Conservation (phyloP, 2,888 invertebrate species). For the Drosophila falleni region DNA sequence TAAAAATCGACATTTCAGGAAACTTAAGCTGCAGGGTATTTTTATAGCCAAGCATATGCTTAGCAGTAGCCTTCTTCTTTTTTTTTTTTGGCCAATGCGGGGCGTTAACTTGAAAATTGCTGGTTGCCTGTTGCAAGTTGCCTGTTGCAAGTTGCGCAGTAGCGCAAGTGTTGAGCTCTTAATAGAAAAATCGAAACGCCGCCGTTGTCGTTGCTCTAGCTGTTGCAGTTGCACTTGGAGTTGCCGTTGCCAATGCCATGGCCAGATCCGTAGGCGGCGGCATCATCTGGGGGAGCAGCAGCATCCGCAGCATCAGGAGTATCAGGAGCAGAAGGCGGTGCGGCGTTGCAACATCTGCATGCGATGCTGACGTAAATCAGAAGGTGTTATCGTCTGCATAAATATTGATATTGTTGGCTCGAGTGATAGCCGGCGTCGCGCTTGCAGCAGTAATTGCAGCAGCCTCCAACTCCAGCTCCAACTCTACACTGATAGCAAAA, state of each 20-base stretch:
- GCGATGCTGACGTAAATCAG: conserved; percentile 81
- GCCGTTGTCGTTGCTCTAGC: conserved; percentile 25
- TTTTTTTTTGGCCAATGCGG: conserved; percentile 56
- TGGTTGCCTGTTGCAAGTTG: conserved; percentile 52
- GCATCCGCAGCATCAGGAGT: conserved; percentile 34
- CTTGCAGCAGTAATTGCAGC: conserved; percentile 75
- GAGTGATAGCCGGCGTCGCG: conserved; percentile 78
- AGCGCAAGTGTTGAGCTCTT: conserved; percentile 83
- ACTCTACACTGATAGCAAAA: too few relatives aligned
- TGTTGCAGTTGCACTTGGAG: conserved; percentile 1
- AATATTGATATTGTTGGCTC: conserved; percentile 83
- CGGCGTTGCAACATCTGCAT: conserved; percentile 67
- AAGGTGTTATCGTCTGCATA: conserved; percentile 85
- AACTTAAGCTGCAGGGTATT: conserved; percentile 7
- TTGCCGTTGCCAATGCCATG: conserved; percentile 13
- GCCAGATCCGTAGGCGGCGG: conserved; percentile 34
- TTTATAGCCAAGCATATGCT: neutral
- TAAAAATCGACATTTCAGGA: neutral
- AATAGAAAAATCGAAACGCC: conserved; percentile 77
- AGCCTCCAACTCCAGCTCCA: conserved; percentile 31
- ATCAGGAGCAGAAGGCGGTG: conserved; percentile 25
- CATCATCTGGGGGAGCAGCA: conserved; percentile 31
- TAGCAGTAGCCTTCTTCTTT: neutral
- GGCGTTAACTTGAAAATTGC: conserved; percentile 83
- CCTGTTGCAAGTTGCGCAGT: conserved; percentile 68